Percentiles rank a stretch among this genome's conserved stretches.
These are phyloP conservation scores for human (Homo sapiens) DNA, from an alignment of 2,113 vertebrate genomes.

Conservation along the genomic window GRCh38 chr18:5408501-5409000, in stretches of 20 bases:
- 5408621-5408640: neutral
- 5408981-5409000: neutral
- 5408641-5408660: neutral
- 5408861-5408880: neutral
- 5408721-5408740: neutral
- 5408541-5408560: no score
- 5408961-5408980: neutral
- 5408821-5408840: neutral
- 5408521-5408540: no score
- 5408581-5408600: neutral
- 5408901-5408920: neutral
- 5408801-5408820: neutral
- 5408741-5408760: neutral
- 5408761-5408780: neutral
- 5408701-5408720: neutral
- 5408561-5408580: neutral
- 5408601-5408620: neutral
- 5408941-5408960: neutral
- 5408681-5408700: neutral
- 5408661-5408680: neutral
- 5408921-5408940: no score
- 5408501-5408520: no score
- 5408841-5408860: accelerated
- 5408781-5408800: neutral
- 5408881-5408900: accelerated